phyloP scores from a whole-genome alignment of 2,113 vertebrate genomes.

The Nettapus auritus region DNA sequence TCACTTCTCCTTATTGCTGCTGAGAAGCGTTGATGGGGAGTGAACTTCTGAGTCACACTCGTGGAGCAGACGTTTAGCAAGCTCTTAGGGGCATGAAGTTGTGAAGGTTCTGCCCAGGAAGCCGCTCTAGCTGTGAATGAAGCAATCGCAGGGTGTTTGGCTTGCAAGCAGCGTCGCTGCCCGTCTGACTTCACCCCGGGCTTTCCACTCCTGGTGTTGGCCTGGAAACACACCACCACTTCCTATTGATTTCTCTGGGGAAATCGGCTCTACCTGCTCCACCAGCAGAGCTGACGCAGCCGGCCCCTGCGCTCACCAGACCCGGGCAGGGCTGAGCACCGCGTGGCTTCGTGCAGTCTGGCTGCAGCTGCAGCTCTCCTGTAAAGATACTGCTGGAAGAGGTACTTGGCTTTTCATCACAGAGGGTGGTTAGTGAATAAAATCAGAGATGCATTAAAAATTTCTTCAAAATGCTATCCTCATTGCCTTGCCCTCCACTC shows the following conservation, averaged over 20 bases:
- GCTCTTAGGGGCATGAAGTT: background rate
- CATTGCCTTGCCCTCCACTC: background rate
- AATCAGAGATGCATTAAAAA: background rate
- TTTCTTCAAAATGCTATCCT: background rate
- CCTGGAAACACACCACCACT: background rate
- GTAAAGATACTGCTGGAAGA: background rate
- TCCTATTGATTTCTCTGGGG: background rate
- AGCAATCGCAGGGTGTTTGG: background rate
- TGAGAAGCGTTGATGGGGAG: background rate
- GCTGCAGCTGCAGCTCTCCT: background rate
- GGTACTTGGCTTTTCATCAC: background rate
- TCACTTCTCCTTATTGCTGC: background rate
- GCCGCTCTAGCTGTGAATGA: background rate
- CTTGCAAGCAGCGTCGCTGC: background rate
- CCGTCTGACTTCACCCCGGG: background rate
- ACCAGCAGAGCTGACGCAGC: background rate
- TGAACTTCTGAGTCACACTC: background rate
- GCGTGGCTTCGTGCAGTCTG: accelerated
- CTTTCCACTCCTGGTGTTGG: background rate
- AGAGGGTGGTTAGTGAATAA: background rate
- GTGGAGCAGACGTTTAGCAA: background rate
- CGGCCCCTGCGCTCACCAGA: accelerated
- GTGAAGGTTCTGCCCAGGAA: background rate
- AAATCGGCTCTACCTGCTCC: background rate
- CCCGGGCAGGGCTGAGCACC: background rate